These are phyloP conservation scores for Drosophila robusta DNA, from an alignment of 2,888 invertebrate species.

Conservation along the genomic window DNA sequence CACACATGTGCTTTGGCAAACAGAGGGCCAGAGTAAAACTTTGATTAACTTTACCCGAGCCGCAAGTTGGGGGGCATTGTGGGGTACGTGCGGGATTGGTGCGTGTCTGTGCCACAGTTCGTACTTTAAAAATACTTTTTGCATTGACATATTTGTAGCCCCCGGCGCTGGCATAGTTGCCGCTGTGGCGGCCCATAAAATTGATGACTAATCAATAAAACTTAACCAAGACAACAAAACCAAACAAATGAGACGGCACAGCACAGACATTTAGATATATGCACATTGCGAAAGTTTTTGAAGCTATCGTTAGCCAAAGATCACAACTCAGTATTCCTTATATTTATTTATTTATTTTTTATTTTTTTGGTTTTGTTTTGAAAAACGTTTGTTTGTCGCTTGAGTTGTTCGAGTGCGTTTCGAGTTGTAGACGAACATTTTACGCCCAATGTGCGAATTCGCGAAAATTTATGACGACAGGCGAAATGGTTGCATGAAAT, in stretches of 20 bases:
- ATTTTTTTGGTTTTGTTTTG: too few species aligned
- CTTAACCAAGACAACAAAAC: slow-evolving; percentile 58
- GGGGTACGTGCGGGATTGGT: slow-evolving; percentile 7
- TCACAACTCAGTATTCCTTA: slow-evolving; percentile 1
- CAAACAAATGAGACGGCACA: neutral
- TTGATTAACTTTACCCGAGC: slow-evolving; percentile 58
- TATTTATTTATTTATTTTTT: too few species aligned
- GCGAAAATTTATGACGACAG: slow-evolving; percentile 77
- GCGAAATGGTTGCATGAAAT: slow-evolving; percentile 58
- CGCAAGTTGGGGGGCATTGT: slow-evolving; percentile 10
- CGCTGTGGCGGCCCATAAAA: slow-evolving; percentile 33
- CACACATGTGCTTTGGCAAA: slow-evolving; percentile 49
- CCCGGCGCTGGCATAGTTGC: slow-evolving; percentile 39
- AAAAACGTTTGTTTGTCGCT: slow-evolving; percentile 4
- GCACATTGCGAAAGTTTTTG: neutral
- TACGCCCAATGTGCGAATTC: slow-evolving; percentile 78
- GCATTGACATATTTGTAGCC: slow-evolving; percentile 71
- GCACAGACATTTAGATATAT: slow-evolving; percentile 1
- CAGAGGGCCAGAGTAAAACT: slow-evolving; percentile 50
- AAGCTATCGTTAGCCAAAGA: slow-evolving; percentile 24
- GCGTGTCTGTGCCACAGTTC: slow-evolving; percentile 42
- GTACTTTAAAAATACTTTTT: slow-evolving; percentile 73
- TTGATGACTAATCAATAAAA: slow-evolving; percentile 77
- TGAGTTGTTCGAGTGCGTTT: neutral
- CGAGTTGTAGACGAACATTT: slow-evolving; percentile 31